phyloP scores from a whole-genome alignment of 2,888 invertebrate species.

The Habrosyne pyritoides region DNA sequence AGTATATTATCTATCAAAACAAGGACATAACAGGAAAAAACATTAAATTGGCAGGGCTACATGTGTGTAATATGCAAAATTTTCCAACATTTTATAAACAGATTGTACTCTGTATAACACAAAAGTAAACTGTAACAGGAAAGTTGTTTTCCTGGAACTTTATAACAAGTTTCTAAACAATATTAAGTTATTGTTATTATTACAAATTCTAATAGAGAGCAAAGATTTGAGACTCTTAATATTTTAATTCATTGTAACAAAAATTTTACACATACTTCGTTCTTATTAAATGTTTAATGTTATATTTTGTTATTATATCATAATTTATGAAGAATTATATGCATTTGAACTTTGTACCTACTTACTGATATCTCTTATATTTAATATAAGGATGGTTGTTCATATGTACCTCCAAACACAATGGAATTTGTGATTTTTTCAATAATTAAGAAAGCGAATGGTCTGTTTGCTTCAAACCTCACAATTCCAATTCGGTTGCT shows the following conservation, averaged over 20 bases:
- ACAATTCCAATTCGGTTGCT: constrained; percentile 81
- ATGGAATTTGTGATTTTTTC: constrained; percentile 83
- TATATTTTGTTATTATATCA: background rate
- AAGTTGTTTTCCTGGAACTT: background rate
- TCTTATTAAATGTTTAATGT: background rate
- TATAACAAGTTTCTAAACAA: background rate
- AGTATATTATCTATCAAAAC: background rate
- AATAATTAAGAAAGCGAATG: constrained; percentile 87
- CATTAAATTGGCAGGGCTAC: background rate
- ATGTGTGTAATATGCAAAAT: background rate
- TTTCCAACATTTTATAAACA: background rate
- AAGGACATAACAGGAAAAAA: background rate
- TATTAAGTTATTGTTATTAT: background rate
- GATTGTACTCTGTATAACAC: background rate
- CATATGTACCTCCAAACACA: constrained; percentile 72
- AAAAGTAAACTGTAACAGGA: constrained; percentile 5
- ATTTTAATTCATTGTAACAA: too few species aligned
- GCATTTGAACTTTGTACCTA: background rate
- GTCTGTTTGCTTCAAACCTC: constrained; percentile 85
- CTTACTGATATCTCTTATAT: background rate
- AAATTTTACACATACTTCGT: too few species aligned
- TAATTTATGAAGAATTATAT: background rate
- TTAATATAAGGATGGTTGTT: constrained; percentile 62
- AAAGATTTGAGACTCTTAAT: constrained; percentile 8
- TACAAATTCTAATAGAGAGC: background rate